These are phyloP conservation scores for Calypte anna DNA, from an alignment of 2,113 vertebrate genomes.

Conservation along the genomic window DNA sequence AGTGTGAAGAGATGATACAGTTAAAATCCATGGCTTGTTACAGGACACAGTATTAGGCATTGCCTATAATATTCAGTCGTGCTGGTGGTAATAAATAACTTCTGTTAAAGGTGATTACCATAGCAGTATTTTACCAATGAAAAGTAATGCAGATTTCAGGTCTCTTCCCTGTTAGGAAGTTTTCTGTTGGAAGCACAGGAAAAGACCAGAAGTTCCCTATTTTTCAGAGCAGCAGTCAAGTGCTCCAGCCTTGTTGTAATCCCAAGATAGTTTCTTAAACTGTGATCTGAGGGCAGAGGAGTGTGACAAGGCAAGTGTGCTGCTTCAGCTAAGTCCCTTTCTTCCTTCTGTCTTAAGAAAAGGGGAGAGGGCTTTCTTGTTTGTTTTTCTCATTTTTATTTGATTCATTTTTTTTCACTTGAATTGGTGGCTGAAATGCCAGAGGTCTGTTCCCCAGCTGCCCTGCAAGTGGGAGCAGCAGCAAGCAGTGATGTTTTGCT, in stretches of 20 bases:
- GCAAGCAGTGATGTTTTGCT: not conserved
- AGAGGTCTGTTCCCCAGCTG: not conserved
- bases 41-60: not conserved
- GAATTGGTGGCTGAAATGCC: not conserved
- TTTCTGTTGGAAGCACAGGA: not conserved
- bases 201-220: not conserved
- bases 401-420: not conserved
- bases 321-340: not conserved
- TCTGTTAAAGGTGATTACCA: not conserved
- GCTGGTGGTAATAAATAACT: not conserved
- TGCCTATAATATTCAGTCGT: not conserved
- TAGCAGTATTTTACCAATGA: not conserved
- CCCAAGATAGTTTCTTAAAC: not conserved
- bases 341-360: not conserved
- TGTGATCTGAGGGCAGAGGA: not conserved
- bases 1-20: not conserved
- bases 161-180: not conserved
- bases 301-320: not conserved
- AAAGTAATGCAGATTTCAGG: not conserved
- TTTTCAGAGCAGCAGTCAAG: not conserved
- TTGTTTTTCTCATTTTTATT: not conserved
- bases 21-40: not conserved
- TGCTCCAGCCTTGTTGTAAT: not conserved
- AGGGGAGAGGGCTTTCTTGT: too few relatives aligned
- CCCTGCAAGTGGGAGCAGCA: not conserved